These are phyloP conservation scores for Sarcoramphus papa DNA, from an alignment of 2,797 vertebrate species.

Conservation along the genomic window DNA sequence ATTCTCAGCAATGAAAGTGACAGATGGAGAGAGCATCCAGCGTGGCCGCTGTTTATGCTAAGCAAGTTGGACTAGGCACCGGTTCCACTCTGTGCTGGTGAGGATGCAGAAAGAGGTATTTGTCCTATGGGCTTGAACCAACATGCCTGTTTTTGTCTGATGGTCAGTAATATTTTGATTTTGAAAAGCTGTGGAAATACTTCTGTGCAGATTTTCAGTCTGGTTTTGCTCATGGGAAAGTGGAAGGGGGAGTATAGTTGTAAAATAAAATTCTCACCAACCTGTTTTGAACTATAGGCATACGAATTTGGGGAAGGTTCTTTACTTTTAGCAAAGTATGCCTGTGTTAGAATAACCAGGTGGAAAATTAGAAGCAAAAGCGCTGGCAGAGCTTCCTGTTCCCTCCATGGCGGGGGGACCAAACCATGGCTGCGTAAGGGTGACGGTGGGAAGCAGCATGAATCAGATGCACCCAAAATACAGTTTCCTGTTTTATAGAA, in stretches of 20 bases:
- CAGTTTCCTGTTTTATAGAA: conserved; percentile 27
- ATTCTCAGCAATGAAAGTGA: not conserved
- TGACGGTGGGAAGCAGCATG: not conserved
- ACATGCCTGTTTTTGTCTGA: not conserved
- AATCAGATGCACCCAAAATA: conserved; percentile 28
- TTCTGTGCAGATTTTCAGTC: not conserved
- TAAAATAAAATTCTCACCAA: not conserved
- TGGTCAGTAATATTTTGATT: not conserved
- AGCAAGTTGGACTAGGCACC: not conserved
- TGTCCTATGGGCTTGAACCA: not conserved
- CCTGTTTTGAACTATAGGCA: not conserved
- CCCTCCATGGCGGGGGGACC: not conserved
- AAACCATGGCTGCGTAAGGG: not conserved
- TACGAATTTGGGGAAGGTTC: not conserved
- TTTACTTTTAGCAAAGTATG: not conserved
- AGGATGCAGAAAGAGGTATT: not conserved
- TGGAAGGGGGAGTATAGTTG: not conserved
- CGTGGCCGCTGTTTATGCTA: not conserved
- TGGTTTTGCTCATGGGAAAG: not conserved
- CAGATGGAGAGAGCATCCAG: not conserved
- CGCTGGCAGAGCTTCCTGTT: not conserved
- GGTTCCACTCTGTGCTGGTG: not conserved
- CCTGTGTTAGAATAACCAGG: not conserved
- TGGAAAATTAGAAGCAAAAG: not conserved
- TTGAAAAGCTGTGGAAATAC: not conserved